Base-by-base conservation (phyloP, 1,140 invertebrate species). In the Drosophila takahashii region DNA sequence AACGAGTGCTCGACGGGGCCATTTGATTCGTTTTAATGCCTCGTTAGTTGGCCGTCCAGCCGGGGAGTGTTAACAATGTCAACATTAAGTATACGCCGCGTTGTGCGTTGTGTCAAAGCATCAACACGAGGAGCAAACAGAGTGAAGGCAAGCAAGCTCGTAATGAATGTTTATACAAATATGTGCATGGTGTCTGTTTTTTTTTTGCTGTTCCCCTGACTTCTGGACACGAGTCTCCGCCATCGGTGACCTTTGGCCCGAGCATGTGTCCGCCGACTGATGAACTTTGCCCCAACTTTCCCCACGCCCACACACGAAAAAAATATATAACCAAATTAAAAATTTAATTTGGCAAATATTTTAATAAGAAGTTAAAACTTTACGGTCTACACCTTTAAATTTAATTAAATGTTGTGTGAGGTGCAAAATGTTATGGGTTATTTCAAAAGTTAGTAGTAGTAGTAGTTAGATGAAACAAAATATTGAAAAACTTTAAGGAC, bases 11-110 rank as follows among this genome's bases (percentile, higher is more conserved):
- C 66, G 70, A 79, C 60, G 69, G 62, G 79, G 41, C 45, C 47
- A 51, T 78, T 78, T 37, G 48, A 59, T 37, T 54, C 53, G 42
- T 59, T 59, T 66, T 53, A 48, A 60, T 56, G 77, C 34, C 67
- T 34, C 56, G 48, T 80, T 69, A 29, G 51, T 54, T 15, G 37
- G 44, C 39, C 58, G 41, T 27, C 29, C 41, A 45, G 61, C 62
- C 58, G 45, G 27, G 26, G 13, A 60, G 66, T 67, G 64, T 74
- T 66, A 60, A 32, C 29, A 47, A 41, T 45, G 61, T 52, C 45
- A 74, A 62, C 53, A 81, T 87, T 65, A 53, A 61, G 75, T 59
- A 85, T 85, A 85, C 81, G 81, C 72, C 65, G 18, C 59, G 42
- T 50, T 77, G 72, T 47, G 27, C 71, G 47, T 9, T 9, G 39